Base-by-base conservation (phyloP, 2,888 invertebrate species). In the Chalcosyrphus nemorum region DNA sequence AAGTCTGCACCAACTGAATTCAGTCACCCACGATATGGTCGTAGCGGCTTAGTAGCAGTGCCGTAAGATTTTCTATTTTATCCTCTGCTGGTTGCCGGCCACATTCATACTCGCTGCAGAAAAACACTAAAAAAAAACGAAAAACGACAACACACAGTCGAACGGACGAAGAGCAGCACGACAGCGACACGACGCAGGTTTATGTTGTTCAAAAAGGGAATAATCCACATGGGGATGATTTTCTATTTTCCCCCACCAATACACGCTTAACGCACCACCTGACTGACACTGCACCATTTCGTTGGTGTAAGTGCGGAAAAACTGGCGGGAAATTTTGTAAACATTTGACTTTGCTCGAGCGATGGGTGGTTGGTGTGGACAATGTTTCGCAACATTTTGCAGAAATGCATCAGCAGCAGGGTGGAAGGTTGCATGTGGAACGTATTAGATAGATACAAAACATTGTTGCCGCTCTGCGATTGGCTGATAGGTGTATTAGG, bases 1-100 rank as follows among this genome's bases (percentile, higher is more conserved):
- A 86, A 77, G 84, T 86, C 84, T 86, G 66, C 84, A 86, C 72
- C 75, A 86, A 87, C 87, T 87, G 80, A 87, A 86, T 86, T 80
- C 70, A 81, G 80, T 76, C 86, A 81, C 86, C 86, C 84, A 86
- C 84, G 84, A 63, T 65, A 76, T 86, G 80, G 80, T n/a, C n/a
- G n/a, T 70, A 68, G 72, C 72, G 82, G 82, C 78, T 74, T 78
- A 78, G 70, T 68, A 74, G 74, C 80, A 84, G 43, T 78, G 74
- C 84, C 78, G 57, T 56, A 84, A 84, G 80, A 84, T 84, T 84
- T 84, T 84, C 84, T 80, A 74, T 84, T 84, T 74, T 84, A 80
- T 84, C 84, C 74, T 72, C 78, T 47, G 41, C 32, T n/a, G n/a
- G n/a, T n/a, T 84, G 84, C 84, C 84, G 84, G 80, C 72, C 78